Base-by-base conservation (phyloP, 1,140 invertebrate species). In the Sinella curviseta region DNA sequence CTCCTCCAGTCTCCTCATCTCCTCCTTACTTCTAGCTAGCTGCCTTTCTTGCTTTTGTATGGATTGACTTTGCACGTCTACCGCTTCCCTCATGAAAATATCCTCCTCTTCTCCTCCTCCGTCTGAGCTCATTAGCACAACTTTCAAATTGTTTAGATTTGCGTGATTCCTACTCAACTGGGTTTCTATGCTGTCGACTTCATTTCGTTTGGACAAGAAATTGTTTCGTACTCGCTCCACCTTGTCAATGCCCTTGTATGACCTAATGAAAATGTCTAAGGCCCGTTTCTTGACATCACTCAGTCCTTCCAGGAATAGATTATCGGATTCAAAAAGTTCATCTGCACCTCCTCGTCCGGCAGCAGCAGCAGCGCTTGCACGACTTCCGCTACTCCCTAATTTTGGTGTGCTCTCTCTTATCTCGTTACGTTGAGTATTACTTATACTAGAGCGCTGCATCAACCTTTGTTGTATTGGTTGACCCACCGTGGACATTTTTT, bases 221-320 rank as follows among this genome's bases (percentile, higher is more conserved):
- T 67, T 79, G 8, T 14, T 31, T 20, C 79, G 74, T 12, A 70
- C 39, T 16, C 39, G 35, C 8, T 77, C 54, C 4, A 80, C 36
- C 0, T 55, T 30, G 0, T 74, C 35, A 26, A 0, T 12, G 20
- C 57, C 79, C 1, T 78, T 26, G 26, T 80, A 79, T 14, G 48
- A 54, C 16, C 33, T 76, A 17, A 82, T 26, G 60, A 78, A 83
- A 26, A n/a, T 75, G n/a, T 80, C 75, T 20, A 80, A 55, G 12
- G 79, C 81, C 74, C 78, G 39, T 70, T 74, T 78, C 54, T 78
- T 79, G 0, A 34, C 35, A 12, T 55, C 3, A 30, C 57, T 55
- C 24, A 77, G 39, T 3, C 74, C 74, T 36, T 75, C 74, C 24
- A 75, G 3, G 31, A 75, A 24, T 30, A 75, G 14, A 24, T 24